Base-by-base conservation (phyloP, 1,140 invertebrate species). In the Aleiodes sp. region DNA sequence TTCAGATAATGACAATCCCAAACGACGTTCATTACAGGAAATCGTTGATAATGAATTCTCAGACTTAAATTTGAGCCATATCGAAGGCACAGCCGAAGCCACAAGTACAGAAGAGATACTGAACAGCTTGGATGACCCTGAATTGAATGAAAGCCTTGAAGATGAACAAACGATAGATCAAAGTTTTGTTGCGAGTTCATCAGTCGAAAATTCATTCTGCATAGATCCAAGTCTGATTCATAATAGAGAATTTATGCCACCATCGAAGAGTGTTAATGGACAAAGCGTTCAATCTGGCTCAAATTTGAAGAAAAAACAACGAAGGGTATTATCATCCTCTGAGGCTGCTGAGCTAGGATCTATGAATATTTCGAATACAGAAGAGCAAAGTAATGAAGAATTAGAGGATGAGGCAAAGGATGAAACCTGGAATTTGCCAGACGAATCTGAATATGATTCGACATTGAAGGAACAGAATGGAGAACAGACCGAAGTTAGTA, bases 61-160 rank as follows among this genome's bases (percentile, higher is more conserved):
- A n/a, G 10, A n/a, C 8, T 43, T 43, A 29, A 26, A 65, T 16
- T 10, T 43, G 2, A 43, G 26, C 14, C 29, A 46, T n/a, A 12
- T 16, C 28, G 29, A 43, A 14, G 43, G 10, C 41, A 21, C 31
- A 43, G 26, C 19, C 14, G 21, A 16, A 1, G 21, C 46, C n/a
- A 26, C 39, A 65, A 65, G 10, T 28, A 65, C 28, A 9, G 39
- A 9, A 4, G 63, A 65, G 9, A 43, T 65, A 12, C 26, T 65
- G 8, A 65, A 65, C 46, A 65, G 31, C 19, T 43, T 65, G 39
- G 41, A 65, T 46, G 63, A 65, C 46, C 63, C 63, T 1, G 63
- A 65, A 46, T 52, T 65, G n/a, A 28, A 12, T 28, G 41, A 43
- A 46, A 43, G 28, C 19, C 9, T 52, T 37, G 41, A 43, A 29